Percentiles rank a stretch among this genome's conserved stretches.
Evolutionary conservation across 2,797 vertebrate species (phyloP).

Genomic region (Mergus octosetaceus): DNA sequence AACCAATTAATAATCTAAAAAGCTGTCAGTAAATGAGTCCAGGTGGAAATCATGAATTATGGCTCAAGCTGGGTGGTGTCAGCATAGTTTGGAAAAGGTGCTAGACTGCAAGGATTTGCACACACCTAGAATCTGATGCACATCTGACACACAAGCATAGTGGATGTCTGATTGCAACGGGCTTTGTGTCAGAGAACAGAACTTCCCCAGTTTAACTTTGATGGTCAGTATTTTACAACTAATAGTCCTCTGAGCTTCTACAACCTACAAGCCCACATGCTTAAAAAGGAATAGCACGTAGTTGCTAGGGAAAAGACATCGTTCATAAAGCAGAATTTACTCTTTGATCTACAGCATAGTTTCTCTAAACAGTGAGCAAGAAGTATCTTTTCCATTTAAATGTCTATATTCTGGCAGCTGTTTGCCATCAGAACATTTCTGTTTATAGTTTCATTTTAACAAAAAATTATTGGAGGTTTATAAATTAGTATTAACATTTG

Average conservation of each 20-base stretch:
- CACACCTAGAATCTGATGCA: background rate
- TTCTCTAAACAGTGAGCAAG: constrained; percentile 46
- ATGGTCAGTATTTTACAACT: background rate
- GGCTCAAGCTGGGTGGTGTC: background rate
- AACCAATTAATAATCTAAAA: background rate
- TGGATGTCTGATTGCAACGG: background rate
- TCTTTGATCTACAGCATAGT: background rate
- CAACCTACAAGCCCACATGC: background rate
- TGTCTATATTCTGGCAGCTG: constrained; percentile 18
- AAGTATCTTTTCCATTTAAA: constrained; percentile 49
- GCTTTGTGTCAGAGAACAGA: background rate
- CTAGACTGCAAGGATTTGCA: background rate
- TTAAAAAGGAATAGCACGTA: background rate
- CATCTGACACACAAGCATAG: background rate
- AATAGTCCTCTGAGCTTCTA: background rate
- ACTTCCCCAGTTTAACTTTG: background rate
- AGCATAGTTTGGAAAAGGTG: background rate
- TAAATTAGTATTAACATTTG: constrained; percentile 47
- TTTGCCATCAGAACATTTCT: constrained; percentile 66
- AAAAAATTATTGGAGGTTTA: constrained; percentile 63
- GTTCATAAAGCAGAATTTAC: constrained; percentile 2
- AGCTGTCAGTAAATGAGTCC: background rate
- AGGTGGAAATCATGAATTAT: background rate
- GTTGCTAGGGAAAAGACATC: background rate
- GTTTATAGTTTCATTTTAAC: constrained; percentile 67